Evolutionary conservation across 35 echinoderm and acorn worm species (phyloP).

Genomic region (Stichopus chloronotus): DNA sequence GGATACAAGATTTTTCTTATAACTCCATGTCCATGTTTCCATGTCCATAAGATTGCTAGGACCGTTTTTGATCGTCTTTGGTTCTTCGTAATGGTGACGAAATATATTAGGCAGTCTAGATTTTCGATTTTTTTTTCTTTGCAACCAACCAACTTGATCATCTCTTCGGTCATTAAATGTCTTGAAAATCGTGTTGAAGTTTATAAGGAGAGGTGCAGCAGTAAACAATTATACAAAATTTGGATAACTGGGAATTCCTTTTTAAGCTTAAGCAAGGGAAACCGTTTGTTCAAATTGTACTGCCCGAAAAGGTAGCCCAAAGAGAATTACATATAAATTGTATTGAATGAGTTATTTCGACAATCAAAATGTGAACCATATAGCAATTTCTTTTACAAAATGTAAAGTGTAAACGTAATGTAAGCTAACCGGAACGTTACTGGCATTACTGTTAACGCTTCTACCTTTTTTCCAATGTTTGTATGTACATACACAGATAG

Average conservation of each 20-base stretch:
- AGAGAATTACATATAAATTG: background rate
- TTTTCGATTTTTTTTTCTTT: background rate
- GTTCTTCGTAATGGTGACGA: no score
- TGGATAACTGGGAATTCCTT: background rate
- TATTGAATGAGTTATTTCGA: no score
- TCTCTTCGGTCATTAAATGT: slow-evolving; percentile 8
- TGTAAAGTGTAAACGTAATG: no score
- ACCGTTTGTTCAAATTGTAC: background rate
- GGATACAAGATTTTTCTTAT: background rate
- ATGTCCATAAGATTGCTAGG: background rate
- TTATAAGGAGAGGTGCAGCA: background rate
- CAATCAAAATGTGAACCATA: no score
- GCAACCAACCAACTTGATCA: background rate
- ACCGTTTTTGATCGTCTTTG: no score
- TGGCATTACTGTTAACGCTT: no score
- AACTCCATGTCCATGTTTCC: background rate
- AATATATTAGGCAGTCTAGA: background rate
- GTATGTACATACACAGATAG: no score
- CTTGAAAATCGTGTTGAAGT: slow-evolving; percentile 18
- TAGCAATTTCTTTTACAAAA: no score
- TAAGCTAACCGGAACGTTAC: no score
- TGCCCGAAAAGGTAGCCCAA: background rate
- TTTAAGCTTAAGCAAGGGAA: background rate
- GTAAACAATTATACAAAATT: background rate
- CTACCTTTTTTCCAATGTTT: no score